phyloP scores from a whole-genome alignment of 2,797 vertebrate genomes.

The Gambelia wislizenii region DNA sequence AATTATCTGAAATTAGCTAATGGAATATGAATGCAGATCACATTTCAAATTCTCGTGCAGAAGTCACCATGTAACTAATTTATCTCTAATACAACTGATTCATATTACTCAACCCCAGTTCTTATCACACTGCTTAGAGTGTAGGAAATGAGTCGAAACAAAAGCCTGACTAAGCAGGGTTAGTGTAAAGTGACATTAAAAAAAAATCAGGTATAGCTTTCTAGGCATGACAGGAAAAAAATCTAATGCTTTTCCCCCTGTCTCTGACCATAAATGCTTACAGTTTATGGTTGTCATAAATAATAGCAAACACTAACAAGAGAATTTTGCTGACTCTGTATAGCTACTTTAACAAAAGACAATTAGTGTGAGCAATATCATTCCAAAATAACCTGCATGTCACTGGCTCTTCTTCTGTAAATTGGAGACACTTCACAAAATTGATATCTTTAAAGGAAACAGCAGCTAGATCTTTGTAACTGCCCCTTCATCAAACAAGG shows the following conservation, averaged over 20 bases:
- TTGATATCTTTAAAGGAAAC: slow-evolving; percentile 11
- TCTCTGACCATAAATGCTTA: slow-evolving; percentile 6
- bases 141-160: background rate
- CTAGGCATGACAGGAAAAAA: background rate
- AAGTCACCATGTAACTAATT: background rate
- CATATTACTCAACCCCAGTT: background rate
- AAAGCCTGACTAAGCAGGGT: background rate
- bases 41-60: background rate
- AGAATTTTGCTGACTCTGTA: slow-evolving; percentile 11
- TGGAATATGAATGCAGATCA: no score
- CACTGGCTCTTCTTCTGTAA: background rate
- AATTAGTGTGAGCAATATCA: background rate
- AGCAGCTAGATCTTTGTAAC: background rate
- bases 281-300: slow-evolving; percentile 10
- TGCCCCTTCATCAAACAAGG: background rate
- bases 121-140: background rate
- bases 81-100: background rate
- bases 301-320: slow-evolving; percentile 14
- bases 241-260: background rate
- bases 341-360: slow-evolving; percentile 15
- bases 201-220: background rate
- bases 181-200: background rate
- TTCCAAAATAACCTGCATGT: slow-evolving; percentile 14
- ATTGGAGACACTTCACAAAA: slow-evolving; percentile 19
- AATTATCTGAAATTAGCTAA: background rate